Evolutionary conservation across 2,888 invertebrate genomes (phyloP), one percentile per base, ranked within the genome.

Genomic region (Andricus quercusramuli): DNA sequence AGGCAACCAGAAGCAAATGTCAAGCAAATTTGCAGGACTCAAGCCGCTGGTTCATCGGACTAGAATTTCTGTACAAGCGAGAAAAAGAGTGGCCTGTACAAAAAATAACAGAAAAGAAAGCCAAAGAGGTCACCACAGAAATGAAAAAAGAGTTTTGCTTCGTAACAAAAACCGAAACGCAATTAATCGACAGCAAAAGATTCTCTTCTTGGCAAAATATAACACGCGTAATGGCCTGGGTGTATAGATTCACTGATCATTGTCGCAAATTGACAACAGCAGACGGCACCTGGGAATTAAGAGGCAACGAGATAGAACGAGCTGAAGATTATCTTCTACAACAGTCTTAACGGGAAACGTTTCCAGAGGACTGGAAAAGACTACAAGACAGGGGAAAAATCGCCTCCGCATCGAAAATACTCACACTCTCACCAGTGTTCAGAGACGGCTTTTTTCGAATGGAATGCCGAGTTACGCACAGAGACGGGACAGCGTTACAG

Each of bases 1-100:
- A 82, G 8, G 84, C 85, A 37, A 80, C 79, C 0, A 62, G 79
- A 68, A 41, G 66, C 8, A 32, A 37, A n/a, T 32, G 56, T 1
- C 22, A 68, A 29, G 37, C 41, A 17, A 15, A 15, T 8, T 37
- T 51, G 8, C 20, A 64, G 2, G 13, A 62, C 1, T 56, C 76
- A 2, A 56, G 64, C 9, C 59, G 59, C 17, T 82, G 80, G 79
- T 79, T 79, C 11, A 22, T 8, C 0, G 79, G 80, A n/a, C 80
- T 79, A 0, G 13, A 32, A 0, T 82, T 82, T 44, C 17, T 82
- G 41, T 1, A 47, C 1, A 8, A 62, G 20, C 8, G 3, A 1
- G 67, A 80, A 25, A 1, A 13, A 2, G 25, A 76, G 5, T 80
- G 79, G 79, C 76, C 78, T 4, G 20, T 8, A 6, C 9, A 44